Conservation (phyloP, 1,140 invertebrate genomes). For the Pinna nobilis region DNA sequence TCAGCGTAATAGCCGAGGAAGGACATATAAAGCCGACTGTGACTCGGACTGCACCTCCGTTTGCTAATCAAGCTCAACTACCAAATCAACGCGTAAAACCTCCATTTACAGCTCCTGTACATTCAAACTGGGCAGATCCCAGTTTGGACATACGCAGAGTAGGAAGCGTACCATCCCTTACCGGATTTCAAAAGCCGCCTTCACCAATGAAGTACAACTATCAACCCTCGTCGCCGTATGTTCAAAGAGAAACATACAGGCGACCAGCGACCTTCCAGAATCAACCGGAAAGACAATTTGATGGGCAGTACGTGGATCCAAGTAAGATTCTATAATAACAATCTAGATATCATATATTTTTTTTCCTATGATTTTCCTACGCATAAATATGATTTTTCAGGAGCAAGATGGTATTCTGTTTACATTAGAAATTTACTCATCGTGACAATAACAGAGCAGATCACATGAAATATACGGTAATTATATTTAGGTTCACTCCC, state of each 20-base stretch:
- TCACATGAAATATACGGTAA: too few relatives aligned
- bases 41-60: constrained; percentile 38
- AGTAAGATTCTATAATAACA: constrained; percentile 36
- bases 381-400: neutral
- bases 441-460: too few relatives aligned
- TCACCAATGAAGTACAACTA: constrained; percentile 5
- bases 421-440: too few relatives aligned
- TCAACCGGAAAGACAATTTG: constrained; percentile 41
- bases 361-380: neutral
- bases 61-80: constrained; percentile 26
- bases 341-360: neutral
- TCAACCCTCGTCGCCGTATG: constrained; percentile 1
- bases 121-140: constrained; percentile 32
- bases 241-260: constrained; percentile 8
- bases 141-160: constrained; percentile 7
- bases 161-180: constrained; percentile 17
- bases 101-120: constrained; percentile 40
- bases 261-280: constrained; percentile 28
- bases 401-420: too few relatives aligned
- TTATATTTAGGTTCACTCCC: too few relatives aligned
- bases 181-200: constrained; percentile 28
- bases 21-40: neutral
- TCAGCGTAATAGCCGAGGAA: constrained; percentile 38
- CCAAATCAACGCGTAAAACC: constrained; percentile 5
- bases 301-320: constrained; percentile 49